These are phyloP conservation scores for Neoscelio sp. DNA, from an alignment of 2,888 invertebrate species.

Conservation along the genomic window DNA sequence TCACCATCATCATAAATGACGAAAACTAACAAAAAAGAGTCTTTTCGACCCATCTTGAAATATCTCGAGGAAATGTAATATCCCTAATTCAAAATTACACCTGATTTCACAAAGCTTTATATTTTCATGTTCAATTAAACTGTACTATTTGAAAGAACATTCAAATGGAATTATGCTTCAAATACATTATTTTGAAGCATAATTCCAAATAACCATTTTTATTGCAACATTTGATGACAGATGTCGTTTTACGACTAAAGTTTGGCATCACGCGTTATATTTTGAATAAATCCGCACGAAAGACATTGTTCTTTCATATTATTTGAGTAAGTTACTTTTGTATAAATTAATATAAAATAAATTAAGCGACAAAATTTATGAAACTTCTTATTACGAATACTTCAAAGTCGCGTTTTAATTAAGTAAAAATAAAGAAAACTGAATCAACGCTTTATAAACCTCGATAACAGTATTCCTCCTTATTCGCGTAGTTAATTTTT, in stretches of 20 bases:
- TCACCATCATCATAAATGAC: slow-evolving; percentile 7
- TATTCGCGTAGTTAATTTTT: slow-evolving; percentile 36
- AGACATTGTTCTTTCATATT: neutral
- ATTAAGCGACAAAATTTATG: slow-evolving; percentile 13
- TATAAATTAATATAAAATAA: slow-evolving; percentile 1
- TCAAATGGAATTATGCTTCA: too few species aligned
- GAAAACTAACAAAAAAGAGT: neutral
- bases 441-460: slow-evolving; percentile 38
- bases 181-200: too few species aligned
- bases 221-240: neutral
- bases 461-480: slow-evolving; percentile 36
- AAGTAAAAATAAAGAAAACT: too few species aligned
- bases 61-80: too few species aligned
- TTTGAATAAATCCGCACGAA: slow-evolving; percentile 9
- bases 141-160: too few species aligned
- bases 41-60: too few species aligned
- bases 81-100: too few species aligned
- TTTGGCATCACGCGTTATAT: neutral
- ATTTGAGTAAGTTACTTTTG: neutral
- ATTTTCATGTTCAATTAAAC: too few species aligned
- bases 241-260: slow-evolving; percentile 14
- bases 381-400: too few species aligned
- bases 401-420: too few species aligned
- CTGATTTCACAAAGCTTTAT: too few species aligned
- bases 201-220: neutral